Conservation (phyloP, 35 echinoderm and acorn worm genomes). For the Stichopus chloronotus region DNA sequence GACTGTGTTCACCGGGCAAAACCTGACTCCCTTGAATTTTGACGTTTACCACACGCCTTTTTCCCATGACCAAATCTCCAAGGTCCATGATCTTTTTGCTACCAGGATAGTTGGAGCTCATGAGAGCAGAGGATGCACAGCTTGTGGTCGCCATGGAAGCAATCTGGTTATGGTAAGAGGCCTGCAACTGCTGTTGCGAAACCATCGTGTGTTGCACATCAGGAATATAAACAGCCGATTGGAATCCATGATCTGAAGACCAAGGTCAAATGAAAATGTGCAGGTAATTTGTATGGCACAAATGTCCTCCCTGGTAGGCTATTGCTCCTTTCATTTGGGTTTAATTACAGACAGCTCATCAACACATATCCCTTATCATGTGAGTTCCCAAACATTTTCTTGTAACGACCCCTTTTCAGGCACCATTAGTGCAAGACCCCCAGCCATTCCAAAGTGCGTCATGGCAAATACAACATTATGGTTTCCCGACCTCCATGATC, state of each 20-base stretch:
- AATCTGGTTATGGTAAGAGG: background rate
- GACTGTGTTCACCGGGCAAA: constrained; percentile 12
- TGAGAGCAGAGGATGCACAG: constrained; percentile 22
- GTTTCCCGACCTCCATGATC: too few species aligned
- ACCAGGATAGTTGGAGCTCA: constrained; percentile 14
- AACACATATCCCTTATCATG: too few species aligned
- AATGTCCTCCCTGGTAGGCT: too few species aligned
- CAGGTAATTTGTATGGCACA: too few species aligned
- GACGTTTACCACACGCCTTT: constrained; percentile 1
- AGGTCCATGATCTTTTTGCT: constrained; percentile 57
- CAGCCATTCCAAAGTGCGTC: too few species aligned
- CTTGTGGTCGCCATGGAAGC: constrained; percentile 53
- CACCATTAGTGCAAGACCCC: too few species aligned
- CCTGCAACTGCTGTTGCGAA: constrained; percentile 47
- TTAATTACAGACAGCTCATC: too few species aligned
- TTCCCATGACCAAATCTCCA: constrained; percentile 11
- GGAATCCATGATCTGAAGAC: constrained; percentile 38
- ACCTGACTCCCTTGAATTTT: constrained; percentile 51
- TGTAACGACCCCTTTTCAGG: too few species aligned
- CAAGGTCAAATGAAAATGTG: background rate
- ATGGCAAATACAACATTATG: too few species aligned
- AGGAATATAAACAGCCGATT: constrained; percentile 23
- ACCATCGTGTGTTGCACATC: constrained; percentile 38
- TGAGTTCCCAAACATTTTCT: too few species aligned
- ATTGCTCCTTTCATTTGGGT: too few species aligned